Percentiles rank a stretch among this genome's conserved stretches.
Evolutionary conservation across 2,888 invertebrate species (phyloP).

Genomic region (Stictocephala bisonia): DNA sequence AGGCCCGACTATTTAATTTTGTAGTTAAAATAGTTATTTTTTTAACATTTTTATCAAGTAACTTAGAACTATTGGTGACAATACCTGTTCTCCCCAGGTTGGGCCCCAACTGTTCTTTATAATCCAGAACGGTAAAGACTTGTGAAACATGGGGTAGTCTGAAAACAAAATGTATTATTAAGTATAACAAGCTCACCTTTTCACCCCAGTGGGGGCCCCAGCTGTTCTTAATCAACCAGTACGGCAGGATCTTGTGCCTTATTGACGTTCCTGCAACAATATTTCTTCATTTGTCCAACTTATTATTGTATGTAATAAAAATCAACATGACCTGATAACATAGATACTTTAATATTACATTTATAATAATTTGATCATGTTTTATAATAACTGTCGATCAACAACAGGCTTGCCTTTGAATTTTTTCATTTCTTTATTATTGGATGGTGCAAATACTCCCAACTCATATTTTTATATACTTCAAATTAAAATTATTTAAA

Average conservation of each 20-base stretch:
- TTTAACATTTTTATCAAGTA: no score
- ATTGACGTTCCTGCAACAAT: constrained; percentile 76
- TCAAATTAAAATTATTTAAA: no score
- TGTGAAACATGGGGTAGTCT: constrained; percentile 85
- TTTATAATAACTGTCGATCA: neutral
- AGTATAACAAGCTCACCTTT: constrained; percentile 65
- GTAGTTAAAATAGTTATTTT: no score
- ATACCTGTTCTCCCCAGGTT: constrained; percentile 85
- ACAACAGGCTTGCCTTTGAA: no score
- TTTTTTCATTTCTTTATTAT: no score
- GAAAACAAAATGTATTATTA: constrained; percentile 63
- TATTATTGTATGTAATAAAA: constrained; percentile 9
- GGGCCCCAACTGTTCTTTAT: constrained; percentile 96
- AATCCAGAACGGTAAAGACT: constrained; percentile 88
- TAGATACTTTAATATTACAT: neutral
- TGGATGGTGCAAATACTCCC: no score
- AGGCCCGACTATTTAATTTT: no score
- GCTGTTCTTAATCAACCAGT: constrained; percentile 95
- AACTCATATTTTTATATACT: no score
- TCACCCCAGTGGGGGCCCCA: constrained; percentile 95
- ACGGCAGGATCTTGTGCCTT: constrained; percentile 84
- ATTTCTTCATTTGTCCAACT: neutral
- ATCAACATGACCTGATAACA: neutral
- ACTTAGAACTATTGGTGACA: no score
- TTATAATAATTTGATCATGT: neutral